A percentile compares a stretch with the other conserved stretches of the same genome.
phyloP scores from a whole-genome alignment of 2,797 vertebrate genomes.

The Rhinatrema bivittatum region DNA sequence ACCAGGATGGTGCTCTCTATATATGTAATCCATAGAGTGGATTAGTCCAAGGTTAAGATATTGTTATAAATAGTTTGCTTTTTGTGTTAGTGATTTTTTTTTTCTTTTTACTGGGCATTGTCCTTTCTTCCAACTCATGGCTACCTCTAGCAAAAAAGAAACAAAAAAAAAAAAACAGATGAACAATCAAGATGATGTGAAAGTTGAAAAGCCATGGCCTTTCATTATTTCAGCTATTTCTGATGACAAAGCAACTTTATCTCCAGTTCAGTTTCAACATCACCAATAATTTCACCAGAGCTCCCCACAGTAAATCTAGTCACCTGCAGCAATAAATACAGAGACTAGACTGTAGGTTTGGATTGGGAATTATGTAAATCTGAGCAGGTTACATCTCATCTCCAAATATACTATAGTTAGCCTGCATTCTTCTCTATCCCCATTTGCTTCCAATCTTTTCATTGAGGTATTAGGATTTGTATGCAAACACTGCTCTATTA shows the following conservation, averaged over 20 bases:
- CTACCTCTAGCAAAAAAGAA: slow-evolving; percentile 55
- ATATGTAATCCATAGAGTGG: slow-evolving; percentile 54
- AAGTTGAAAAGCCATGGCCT: slow-evolving; percentile 67
- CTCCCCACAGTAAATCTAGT: slow-evolving; percentile 39
- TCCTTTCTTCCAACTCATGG: slow-evolving; percentile 43
- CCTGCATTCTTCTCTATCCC: slow-evolving; percentile 41
- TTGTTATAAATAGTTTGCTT: slow-evolving; percentile 49
- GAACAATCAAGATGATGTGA: slow-evolving; percentile 49
- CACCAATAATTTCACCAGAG: slow-evolving; percentile 10
- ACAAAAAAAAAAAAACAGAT: too few relatives aligned
- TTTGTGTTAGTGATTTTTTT: slow-evolving; percentile 36
- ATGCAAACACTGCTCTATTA: slow-evolving; percentile 31
- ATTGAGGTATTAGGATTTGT: slow-evolving; percentile 28
- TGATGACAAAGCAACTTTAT: background rate
- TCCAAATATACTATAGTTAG: slow-evolving; percentile 17
- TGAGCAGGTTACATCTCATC: slow-evolving; percentile 24
- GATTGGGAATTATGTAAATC: slow-evolving; percentile 28
- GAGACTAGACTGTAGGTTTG: slow-evolving; percentile 4
- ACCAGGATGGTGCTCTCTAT: slow-evolving; percentile 72
- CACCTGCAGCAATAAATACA: slow-evolving; percentile 56
- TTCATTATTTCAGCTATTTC: background rate
- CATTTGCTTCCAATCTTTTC: slow-evolving; percentile 34
- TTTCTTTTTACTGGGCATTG: slow-evolving; percentile 58
- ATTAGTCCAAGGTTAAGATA: slow-evolving; percentile 53
- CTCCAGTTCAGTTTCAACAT: background rate